phyloP scores from a whole-genome alignment of 2,888 invertebrate species.

The Leptinotarsa peninsularis region DNA sequence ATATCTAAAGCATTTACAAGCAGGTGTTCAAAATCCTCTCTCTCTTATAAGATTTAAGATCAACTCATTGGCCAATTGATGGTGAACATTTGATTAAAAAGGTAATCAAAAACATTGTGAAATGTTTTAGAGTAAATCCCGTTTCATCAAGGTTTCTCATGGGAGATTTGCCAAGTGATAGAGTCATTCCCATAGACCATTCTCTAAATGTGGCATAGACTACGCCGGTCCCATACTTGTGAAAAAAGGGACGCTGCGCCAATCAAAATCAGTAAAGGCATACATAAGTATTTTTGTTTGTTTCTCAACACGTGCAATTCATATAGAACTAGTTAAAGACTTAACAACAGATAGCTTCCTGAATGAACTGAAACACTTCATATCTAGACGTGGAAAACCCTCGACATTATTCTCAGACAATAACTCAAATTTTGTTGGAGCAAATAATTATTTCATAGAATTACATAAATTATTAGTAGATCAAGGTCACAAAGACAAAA shows the following conservation, averaged over 20 bases:
- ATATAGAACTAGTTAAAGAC: conserved; percentile 17
- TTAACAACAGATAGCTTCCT: conserved; percentile 28
- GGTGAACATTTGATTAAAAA: conserved; percentile 23
- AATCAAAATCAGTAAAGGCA: not conserved
- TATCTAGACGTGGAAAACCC: conserved; percentile 28
- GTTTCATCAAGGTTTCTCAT: conserved; percentile 10
- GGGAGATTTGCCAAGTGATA: conserved; percentile 11
- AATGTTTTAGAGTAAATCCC: conserved; percentile 31
- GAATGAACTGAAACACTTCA: conserved; percentile 26
- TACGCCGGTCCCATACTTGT: not conserved
- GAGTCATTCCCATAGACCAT: conserved; percentile 21
- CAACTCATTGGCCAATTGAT: conserved; percentile 30
- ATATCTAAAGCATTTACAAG: conserved; percentile 25
- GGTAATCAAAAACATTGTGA: conserved; percentile 22
- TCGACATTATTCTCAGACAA: conserved; percentile 26
- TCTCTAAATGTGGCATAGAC: conserved; percentile 6
- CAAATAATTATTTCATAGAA: conserved; percentile 28
- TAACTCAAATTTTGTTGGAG: conserved; percentile 21
- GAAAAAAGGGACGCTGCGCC: not conserved
- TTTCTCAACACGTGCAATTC: conserved; percentile 14
- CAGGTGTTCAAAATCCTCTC: conserved; percentile 26
- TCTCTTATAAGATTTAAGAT: conserved; percentile 25
- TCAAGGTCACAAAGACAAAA: conserved; percentile 4
- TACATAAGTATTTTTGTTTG: conserved; percentile 30
- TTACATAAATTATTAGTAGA: conserved; percentile 3